A percentile compares a stretch with the other conserved stretches of the same genome.
Evolutionary conservation across 2,797 vertebrate genomes (phyloP).

Genomic region (Lepilemur septentrionalis): DNA sequence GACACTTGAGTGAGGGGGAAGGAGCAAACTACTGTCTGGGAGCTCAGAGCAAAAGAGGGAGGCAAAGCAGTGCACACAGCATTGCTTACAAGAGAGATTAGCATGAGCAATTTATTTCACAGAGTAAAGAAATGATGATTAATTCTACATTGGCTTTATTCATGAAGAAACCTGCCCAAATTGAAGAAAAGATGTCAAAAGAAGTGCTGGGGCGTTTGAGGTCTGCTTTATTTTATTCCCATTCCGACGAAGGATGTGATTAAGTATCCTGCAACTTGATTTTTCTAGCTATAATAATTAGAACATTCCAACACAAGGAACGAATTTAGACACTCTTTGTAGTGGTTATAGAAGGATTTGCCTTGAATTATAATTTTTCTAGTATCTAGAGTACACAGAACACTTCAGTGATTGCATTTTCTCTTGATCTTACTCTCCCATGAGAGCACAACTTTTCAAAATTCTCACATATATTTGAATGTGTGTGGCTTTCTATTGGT

Average conservation of each 20-base stretch:
- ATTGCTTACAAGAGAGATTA: background rate
- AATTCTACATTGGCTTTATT: slow-evolving; percentile 1
- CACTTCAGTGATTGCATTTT: background rate
- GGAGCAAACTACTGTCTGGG: background rate
- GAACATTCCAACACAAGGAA: slow-evolving; percentile 49
- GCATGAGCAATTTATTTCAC: background rate
- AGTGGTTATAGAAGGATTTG: slow-evolving; percentile 22
- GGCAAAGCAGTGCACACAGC: background rate
- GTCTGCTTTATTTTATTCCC: slow-evolving; percentile 12
- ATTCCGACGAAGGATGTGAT: background rate
- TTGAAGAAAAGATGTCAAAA: background rate
- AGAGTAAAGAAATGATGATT: background rate
- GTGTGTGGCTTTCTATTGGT: background rate
- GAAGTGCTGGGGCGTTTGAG: background rate
- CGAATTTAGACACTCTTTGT: slow-evolving; percentile 33
- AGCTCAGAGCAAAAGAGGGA: background rate
- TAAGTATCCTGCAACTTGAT: background rate
- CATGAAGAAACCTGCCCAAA: slow-evolving; percentile 18
- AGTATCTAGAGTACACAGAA: background rate
- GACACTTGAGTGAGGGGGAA: background rate
- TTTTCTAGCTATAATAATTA: slow-evolving; percentile 43
- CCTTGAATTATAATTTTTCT: background rate
- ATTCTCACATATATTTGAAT: background rate
- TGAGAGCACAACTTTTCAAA: background rate
- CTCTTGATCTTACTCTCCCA: background rate